Percentiles rank a stretch among this genome's conserved stretches.
phyloP scores from a whole-genome alignment of 1,140 invertebrate species.

The Hetaerina americana region DNA sequence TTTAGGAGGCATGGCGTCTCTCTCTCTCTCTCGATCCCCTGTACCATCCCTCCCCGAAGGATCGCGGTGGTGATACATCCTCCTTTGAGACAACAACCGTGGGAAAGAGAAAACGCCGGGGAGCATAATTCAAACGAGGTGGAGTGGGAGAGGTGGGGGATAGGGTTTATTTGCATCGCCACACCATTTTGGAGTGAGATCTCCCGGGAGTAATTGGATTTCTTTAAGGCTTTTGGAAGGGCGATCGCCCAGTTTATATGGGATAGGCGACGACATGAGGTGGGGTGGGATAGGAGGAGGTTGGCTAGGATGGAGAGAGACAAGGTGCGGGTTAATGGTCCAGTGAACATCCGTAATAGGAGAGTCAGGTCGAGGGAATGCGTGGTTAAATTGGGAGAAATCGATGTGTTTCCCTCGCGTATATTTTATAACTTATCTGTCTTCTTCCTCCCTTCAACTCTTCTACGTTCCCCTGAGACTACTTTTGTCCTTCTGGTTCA shows the following conservation, averaged over 20 bases:
- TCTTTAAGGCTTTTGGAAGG: background rate
- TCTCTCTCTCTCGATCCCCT: background rate
- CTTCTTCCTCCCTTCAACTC: too few species aligned
- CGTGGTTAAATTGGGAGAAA: too few species aligned
- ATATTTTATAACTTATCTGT: too few species aligned
- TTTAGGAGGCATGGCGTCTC: background rate
- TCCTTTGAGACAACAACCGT: background rate
- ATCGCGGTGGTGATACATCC: background rate
- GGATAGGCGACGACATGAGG: too few species aligned
- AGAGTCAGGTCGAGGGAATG: background rate
- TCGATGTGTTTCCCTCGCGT: too few species aligned
- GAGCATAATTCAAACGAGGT: background rate
- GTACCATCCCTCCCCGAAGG: background rate
- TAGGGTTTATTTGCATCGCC: background rate
- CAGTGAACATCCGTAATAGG: background rate
- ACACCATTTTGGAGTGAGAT: background rate
- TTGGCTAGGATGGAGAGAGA: background rate
- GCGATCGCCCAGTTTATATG: too few species aligned
- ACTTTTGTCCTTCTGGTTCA: too few species aligned
- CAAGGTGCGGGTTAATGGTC: background rate
- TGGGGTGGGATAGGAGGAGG: too few species aligned
- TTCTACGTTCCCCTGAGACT: too few species aligned
- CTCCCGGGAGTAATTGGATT: background rate
- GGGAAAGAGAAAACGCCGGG: background rate
- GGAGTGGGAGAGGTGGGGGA: background rate